Conservation (phyloP, 2,113 vertebrate species). For the Atractosteus spatula region DNA sequence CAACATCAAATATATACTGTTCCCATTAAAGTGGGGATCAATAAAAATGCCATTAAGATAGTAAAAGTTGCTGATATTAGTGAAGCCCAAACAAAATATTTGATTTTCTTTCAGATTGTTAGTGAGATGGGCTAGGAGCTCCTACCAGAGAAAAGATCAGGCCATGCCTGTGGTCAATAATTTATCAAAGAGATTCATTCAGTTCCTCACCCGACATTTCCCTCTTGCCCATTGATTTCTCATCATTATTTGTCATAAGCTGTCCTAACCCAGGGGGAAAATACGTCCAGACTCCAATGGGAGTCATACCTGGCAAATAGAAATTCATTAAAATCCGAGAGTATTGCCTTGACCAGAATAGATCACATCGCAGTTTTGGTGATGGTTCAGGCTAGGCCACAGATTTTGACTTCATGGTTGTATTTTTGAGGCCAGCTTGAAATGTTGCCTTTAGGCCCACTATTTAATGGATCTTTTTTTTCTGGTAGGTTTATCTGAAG, state of each 20-base stretch:
- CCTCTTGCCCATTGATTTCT: slow-evolving; percentile 75
- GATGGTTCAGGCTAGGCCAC: not conserved
- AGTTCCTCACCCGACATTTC: slow-evolving; percentile 74
- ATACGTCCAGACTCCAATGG: slow-evolving; percentile 71
- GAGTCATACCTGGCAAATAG: slow-evolving; percentile 79
- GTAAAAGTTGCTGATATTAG: slow-evolving; percentile 97
- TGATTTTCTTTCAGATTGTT: slow-evolving; percentile 91
- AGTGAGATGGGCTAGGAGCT: slow-evolving; percentile 75
- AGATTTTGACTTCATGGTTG: not conserved
- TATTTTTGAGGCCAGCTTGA: not conserved
- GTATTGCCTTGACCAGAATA: slow-evolving; percentile 43
- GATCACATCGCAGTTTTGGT: not conserved
- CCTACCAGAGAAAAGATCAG: slow-evolving; percentile 42
- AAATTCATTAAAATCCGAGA: slow-evolving; percentile 78
- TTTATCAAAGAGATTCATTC: slow-evolving; percentile 85
- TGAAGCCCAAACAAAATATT: slow-evolving; percentile 97
- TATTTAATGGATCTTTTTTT: not conserved
- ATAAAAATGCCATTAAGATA: slow-evolving; percentile 97
- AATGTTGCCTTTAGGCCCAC: not conserved
- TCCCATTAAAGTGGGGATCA: slow-evolving; percentile 92
- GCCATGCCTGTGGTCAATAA: slow-evolving; percentile 75
- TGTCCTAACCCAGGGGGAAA: slow-evolving; percentile 76
- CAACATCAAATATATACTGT: slow-evolving; percentile 93
- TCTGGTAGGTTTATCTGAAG: not conserved
- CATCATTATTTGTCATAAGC: slow-evolving; percentile 82